Evolutionary conservation across 2,888 invertebrate species (phyloP).

Genomic region (Xestia rhomboidea): DNA sequence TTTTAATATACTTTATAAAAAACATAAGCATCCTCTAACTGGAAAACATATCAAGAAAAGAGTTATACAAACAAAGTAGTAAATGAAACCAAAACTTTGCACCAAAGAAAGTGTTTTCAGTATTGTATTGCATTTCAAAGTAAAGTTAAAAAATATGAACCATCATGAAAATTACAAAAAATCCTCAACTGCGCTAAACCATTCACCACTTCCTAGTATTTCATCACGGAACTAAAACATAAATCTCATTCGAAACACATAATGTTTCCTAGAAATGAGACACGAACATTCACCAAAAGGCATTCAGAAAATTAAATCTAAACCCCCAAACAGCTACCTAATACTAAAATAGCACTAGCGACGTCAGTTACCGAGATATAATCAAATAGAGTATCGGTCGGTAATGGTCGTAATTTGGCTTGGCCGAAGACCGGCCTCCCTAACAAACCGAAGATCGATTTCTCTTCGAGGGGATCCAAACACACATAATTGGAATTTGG

Average conservation of each 20-base stretch:
- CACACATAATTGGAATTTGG: conserved; percentile 75
- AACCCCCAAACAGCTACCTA: conserved; percentile 1
- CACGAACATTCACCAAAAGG: not conserved
- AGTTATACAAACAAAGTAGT: not conserved
- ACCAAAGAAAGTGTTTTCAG: conserved; percentile 2
- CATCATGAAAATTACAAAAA: not conserved
- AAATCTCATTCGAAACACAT: not conserved
- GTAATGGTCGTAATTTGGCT: conserved; percentile 66
- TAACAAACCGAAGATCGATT: conserved; percentile 74
- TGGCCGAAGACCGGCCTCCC: conserved; percentile 52
- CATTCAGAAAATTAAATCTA: conserved; percentile 20
- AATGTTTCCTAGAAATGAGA: not conserved
- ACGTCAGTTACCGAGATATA: conserved; percentile 52
- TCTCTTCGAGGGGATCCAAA: conserved; percentile 68
- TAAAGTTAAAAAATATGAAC: not conserved
- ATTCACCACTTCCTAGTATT: not conserved
- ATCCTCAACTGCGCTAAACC: not conserved
- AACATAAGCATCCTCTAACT: not conserved
- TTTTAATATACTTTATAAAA: not conserved
- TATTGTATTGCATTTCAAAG: conserved; percentile 3
- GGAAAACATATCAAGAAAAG: not conserved
- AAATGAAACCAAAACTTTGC: not conserved
- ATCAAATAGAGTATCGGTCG: conserved; percentile 63
- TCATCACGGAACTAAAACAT: no score
- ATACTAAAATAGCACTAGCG: conserved; percentile 36